Evolutionary conservation across 2,888 invertebrate genomes (phyloP).

Genomic region (Plagodis pulveraria): DNA sequence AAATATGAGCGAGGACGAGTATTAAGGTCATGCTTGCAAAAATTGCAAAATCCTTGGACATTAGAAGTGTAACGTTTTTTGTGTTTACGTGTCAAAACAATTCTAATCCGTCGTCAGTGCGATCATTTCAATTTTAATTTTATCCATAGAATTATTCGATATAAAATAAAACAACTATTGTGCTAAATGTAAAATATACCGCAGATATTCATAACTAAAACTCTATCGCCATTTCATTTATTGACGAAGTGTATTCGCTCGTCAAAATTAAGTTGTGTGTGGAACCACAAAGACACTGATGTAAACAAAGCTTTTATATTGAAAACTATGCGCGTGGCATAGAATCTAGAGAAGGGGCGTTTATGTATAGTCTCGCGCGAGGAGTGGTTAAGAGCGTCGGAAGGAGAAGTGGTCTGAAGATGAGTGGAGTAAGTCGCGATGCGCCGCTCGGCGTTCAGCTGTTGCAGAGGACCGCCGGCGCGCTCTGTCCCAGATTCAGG

Average conservation of each 20-base stretch:
- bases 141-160: too few species aligned
- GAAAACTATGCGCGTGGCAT: conserved; percentile 51
- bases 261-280: background rate
- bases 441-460: conserved; percentile 87
- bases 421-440: conserved; percentile 84
- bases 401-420: conserved; percentile 42
- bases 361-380: conserved; percentile 13
- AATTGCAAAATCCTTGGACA: background rate
- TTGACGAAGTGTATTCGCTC: background rate
- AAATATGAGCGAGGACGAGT: background rate
- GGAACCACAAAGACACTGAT: conserved; percentile 5
- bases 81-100: conserved; percentile 9
- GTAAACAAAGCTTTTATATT: conserved; percentile 55
- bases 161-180: too few species aligned
- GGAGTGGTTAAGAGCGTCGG: conserved; percentile 5
- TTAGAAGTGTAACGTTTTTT: background rate
- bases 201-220: too few species aligned
- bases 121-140: background rate
- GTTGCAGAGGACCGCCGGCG: conserved; percentile 80
- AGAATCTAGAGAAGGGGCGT: conserved; percentile 18
- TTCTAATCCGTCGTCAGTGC: background rate
- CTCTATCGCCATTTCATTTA: background rate
- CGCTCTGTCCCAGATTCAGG: conserved; percentile 85
- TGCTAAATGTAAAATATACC: too few species aligned
- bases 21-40: conserved; percentile 1